phyloP scores from a whole-genome alignment of 1,140 invertebrate species.

The Habropoda laboriosa region DNA sequence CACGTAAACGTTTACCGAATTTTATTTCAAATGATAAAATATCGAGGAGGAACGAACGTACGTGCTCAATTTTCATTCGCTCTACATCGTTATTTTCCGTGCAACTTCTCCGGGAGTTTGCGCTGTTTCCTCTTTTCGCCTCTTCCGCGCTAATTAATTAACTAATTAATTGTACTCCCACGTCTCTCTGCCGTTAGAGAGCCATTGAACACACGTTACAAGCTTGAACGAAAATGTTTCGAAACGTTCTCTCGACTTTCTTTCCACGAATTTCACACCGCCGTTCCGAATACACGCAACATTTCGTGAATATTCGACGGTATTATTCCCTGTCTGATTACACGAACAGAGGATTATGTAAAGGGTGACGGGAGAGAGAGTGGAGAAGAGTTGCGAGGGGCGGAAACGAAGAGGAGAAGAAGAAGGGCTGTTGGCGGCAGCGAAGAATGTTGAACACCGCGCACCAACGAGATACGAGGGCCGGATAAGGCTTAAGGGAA shows the following conservation, averaged over 20 bases:
- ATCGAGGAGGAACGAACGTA: neutral
- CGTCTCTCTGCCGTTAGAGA: neutral
- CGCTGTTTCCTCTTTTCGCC: neutral
- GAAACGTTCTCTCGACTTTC: too few relatives aligned
- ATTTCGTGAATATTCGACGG: neutral
- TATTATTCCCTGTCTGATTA: neutral
- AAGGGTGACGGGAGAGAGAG: too few relatives aligned
- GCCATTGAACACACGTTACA: neutral
- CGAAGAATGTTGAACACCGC: constrained; percentile 50
- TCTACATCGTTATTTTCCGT: neutral
- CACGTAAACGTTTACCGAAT: too few relatives aligned
- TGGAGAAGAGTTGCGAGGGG: neutral
- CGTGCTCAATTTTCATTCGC: neutral
- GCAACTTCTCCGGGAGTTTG: neutral
- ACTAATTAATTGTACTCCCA: constrained; percentile 15
- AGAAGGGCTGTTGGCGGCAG: neutral
- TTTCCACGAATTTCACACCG: too few relatives aligned
- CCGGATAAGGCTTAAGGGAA: constrained; percentile 61
- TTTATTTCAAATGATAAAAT: too few relatives aligned
- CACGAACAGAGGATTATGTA: too few relatives aligned
- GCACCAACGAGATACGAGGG: constrained; percentile 40
- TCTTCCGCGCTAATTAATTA: neutral
- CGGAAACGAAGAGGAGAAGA: neutral
- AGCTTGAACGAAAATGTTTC: neutral
- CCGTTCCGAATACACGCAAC: too few relatives aligned